Conservation (phyloP, 2,888 invertebrate species). For the Xylota sylvarum region DNA sequence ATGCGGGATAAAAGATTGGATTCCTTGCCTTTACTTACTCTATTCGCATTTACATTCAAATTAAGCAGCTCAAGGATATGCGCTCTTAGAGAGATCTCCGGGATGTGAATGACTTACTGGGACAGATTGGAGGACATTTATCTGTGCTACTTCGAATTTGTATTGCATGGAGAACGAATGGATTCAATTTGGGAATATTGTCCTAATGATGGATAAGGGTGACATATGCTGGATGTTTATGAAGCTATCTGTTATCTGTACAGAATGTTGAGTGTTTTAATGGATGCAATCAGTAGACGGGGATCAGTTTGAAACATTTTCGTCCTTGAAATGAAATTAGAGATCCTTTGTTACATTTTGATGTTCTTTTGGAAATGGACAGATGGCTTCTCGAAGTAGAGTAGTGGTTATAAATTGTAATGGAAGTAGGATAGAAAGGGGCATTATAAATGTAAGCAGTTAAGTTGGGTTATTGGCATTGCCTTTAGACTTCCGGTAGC, state of each 20-base stretch:
- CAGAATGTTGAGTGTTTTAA: constrained; percentile 1
- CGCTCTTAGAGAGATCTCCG: background rate
- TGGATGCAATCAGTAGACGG: background rate
- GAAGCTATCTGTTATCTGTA: background rate
- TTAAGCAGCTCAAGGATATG: constrained; percentile 50
- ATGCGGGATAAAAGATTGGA: constrained; percentile 49
- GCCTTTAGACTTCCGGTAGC: too few relatives aligned
- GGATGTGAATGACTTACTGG: constrained; percentile 43
- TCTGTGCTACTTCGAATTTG: constrained; percentile 32
- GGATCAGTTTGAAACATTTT: too few relatives aligned
- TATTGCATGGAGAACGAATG: background rate
- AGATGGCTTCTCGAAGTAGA: too few relatives aligned
- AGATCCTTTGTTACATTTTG: too few relatives aligned
- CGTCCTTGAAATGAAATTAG: too few relatives aligned
- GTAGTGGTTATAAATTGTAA: too few relatives aligned
- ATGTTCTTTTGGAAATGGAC: too few relatives aligned
- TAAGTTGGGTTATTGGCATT: too few relatives aligned
- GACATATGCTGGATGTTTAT: background rate
- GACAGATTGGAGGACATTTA: constrained; percentile 40
- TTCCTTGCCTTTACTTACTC: constrained; percentile 32
- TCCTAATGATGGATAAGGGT: constrained; percentile 21
- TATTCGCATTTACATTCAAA: constrained; percentile 39
- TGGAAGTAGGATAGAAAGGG: too few relatives aligned
- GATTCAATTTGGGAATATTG: constrained; percentile 31
- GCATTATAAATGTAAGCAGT: too few relatives aligned